Evolutionary conservation across 1,140 invertebrate genomes (phyloP), one percentile per base, ranked within the genome.

Genomic region (Drosophila baimaii): DNA sequence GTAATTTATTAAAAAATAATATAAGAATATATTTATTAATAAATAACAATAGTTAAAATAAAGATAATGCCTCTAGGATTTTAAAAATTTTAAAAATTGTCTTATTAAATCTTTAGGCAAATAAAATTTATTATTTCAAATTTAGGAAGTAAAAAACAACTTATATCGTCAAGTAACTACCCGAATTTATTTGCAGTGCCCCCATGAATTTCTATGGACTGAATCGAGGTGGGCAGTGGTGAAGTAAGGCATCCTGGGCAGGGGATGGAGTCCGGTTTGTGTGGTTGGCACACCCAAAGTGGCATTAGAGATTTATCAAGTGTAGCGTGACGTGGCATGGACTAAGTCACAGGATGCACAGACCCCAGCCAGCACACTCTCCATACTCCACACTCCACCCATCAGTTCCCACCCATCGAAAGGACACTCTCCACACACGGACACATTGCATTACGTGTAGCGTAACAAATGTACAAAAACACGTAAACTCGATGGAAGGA

Each of bases 401-500:
- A 29, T n/a, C n/a, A 12, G 15, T 25, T 1, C 10, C 49, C 29
- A 43, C 21, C 37, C 44, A 63, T 31, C 56, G 29, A 49, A 43
- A 6, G 44, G 55, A 59, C 62, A 61, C 58, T 44, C 65, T 43
- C 46, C 27, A 58, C 33, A 66, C 47, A 58, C 46, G 46, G 43
- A 83, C 68, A 82, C 82, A 82, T 83, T 77, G 80, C 82, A 89
- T 88, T 88, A 88, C 83, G 83, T 88, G 84, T 88, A 89, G 84
- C 84, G 84, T 89, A 88, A 89, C 84, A 88, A 88, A 88, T 89
- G 84, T 89, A 81, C 80, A 89, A 88, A 84, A 88, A 89, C 84
- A 88, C 84, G 84, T 86, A 86, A 86, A 66, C 84, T 73, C 66
- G 31, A 44, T 63, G 69, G 59, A 56, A 49, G 61, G 51, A 70